A percentile compares a stretch with the other conserved stretches of the same genome.
Evolutionary conservation across 2,113 vertebrate genomes (phyloP).

Genomic region (Cnemophilus loriae): DNA sequence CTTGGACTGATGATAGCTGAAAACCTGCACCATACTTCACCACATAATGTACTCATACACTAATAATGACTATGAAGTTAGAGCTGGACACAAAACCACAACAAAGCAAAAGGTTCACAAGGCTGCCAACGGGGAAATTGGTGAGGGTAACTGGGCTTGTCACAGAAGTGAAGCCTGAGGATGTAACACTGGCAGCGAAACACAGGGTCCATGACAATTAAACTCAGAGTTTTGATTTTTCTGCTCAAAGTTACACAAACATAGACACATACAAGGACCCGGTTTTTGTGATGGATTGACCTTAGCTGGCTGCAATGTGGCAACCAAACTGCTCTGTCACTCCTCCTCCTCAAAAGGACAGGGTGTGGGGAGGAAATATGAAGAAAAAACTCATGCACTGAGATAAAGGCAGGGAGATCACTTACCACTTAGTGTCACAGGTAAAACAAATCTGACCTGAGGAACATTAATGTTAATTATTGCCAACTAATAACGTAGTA

Average conservation of each 20-base stretch:
- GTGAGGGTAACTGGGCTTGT: fast-evolving
- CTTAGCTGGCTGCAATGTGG: not conserved
- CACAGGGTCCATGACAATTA: not conserved
- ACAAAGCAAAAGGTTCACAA: not conserved
- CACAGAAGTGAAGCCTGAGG: not conserved
- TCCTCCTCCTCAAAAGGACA: not conserved
- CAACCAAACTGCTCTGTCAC: not conserved
- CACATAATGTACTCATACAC: not conserved
- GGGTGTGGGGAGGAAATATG: fast-evolving
- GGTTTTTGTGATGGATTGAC: not conserved
- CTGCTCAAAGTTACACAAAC: not conserved
- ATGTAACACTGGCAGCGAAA: not conserved
- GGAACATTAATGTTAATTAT: not conserved
- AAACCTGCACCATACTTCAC: not conserved
- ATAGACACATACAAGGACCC: not conserved
- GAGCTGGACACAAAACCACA: not conserved
- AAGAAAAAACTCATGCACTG: not conserved
- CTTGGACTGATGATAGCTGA: not conserved
- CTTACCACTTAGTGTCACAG: not conserved
- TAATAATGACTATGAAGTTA: not conserved
- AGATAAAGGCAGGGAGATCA: not conserved
- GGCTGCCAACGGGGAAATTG: not conserved
- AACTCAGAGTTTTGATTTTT: not conserved
- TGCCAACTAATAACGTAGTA: not conserved
- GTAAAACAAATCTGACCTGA: not conserved